Percentiles rank a stretch among this genome's conserved stretches.
Conservation (phyloP, 2,797 vertebrate species). For the Cirrhinus molitorella region DNA sequence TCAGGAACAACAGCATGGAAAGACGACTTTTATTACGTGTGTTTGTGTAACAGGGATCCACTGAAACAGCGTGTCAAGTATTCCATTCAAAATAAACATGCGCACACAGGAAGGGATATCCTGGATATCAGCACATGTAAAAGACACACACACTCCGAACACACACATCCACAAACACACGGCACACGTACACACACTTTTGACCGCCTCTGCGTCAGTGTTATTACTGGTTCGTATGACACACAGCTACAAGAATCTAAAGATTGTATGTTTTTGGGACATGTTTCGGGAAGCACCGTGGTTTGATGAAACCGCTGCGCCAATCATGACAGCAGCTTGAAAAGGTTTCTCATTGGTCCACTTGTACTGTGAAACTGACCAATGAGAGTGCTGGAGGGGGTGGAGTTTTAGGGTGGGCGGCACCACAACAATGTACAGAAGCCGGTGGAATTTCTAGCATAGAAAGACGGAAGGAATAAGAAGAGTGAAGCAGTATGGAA, state of each 20-base stretch:
- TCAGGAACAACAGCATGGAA: conserved; percentile 28
- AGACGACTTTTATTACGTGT: conserved; percentile 16
- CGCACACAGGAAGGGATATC: conserved; percentile 24
- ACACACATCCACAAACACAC: conserved; percentile 9
- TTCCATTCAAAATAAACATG: conserved; percentile 36
- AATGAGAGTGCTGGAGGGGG: conserved; percentile 1
- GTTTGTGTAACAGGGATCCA: conserved; percentile 32
- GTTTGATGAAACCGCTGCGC: conserved; percentile 21
- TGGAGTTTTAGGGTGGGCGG: neutral
- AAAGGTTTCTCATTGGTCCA: conserved; percentile 21
- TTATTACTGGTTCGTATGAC: conserved; percentile 11
- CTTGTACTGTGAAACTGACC: conserved; percentile 19
- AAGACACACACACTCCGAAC: conserved; percentile 32
- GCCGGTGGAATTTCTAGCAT: neutral
- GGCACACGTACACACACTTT: conserved; percentile 11
- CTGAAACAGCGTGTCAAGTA: conserved; percentile 16
- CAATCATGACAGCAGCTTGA: conserved; percentile 4
- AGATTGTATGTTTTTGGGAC: conserved; percentile 29
- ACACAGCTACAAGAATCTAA: conserved; percentile 9
- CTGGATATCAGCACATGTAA: conserved; percentile 11
- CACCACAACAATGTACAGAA: conserved; percentile 9
- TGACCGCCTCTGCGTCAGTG: neutral
- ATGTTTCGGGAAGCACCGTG: conserved; percentile 22
- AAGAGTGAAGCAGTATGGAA: neutral
- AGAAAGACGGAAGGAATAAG: conserved; percentile 4